Evolutionary conservation across 2,113 vertebrate genomes (phyloP), one percentile per base, ranked within the genome.

Genomic region (Misgurnus mizolepis): DNA sequence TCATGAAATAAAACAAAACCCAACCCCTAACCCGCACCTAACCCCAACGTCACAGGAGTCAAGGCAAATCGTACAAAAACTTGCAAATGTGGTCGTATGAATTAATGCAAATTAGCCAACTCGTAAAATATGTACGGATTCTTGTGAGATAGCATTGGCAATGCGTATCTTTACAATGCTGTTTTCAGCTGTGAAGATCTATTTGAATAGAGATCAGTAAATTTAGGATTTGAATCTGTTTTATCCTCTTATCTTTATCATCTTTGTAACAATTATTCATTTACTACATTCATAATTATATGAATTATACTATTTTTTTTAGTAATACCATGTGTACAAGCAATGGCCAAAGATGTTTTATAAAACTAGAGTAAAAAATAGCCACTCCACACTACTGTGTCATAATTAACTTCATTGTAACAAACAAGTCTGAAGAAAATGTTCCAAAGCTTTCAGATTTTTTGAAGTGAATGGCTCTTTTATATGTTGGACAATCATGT

Each of bases 401-500:
- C 15, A 22, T 43, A 61, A 61, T 60, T 74, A 43, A 74, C 40
- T 39, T 14, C 6, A n/a, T 45, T 41, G 58, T 34, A 49, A 27
- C 47, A 49, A 47, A 49, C 60, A 11, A 79, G 47, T 22, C 12
- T 27, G 22, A 70, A 3, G 27, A 70, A 49, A 50, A 71, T 22
- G 15, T 53, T 65, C 17, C 6, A 71, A 4, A 18, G 14, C 45
- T 4, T 49, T 34, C 17, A 17, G 22, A 56, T 79, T 58, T 79
- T 79, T 58, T 79, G 12, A 58, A 53, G 18, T 7, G 9, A 73
- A 60, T 45, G 1, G 22, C 55, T 62, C 68, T 61, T 60, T 75
- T 45, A 11, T 17, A 50, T 12, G 39, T 40, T 43, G 17, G 41
- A 18, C 5, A 18, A 7, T 58, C 53, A 56, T 17, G 34, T 62